A percentile compares a stretch with the other conserved stretches of the same genome.
phyloP scores from a whole-genome alignment of 2,797 vertebrate species.

The Hylomyscus alleni region DNA sequence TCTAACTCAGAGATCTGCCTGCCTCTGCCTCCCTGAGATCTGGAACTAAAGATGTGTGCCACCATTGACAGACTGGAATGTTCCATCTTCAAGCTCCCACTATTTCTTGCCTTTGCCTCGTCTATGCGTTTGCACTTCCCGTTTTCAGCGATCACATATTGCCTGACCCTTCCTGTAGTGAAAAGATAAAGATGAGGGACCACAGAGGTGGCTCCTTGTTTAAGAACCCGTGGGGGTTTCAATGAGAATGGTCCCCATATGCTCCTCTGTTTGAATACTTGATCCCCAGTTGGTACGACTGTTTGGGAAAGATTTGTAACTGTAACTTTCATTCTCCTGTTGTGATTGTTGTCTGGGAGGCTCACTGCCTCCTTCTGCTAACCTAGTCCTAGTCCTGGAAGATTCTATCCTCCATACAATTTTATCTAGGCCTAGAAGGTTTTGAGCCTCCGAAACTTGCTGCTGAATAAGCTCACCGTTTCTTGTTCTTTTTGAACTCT shows the following conservation, averaged over 20 bases:
- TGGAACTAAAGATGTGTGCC: background rate
- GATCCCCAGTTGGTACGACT: background rate
- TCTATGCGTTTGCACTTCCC: conserved; percentile 6
- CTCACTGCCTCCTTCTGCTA: too few species aligned
- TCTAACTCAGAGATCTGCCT: background rate
- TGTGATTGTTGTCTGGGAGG: too few species aligned
- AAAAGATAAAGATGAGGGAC: conserved; percentile 4
- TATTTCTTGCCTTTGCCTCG: conserved; percentile 20
- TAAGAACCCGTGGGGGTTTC: background rate
- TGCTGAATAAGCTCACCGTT: too few species aligned
- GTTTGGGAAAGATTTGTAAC: background rate
- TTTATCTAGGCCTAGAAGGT: too few species aligned
- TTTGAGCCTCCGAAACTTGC: too few species aligned
- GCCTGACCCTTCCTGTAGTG: background rate
- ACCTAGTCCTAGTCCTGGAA: too few species aligned
- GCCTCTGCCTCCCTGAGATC: background rate
- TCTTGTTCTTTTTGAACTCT: too few species aligned
- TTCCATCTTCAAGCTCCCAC: background rate
- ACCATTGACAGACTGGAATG: background rate
- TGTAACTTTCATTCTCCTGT: too few species aligned
- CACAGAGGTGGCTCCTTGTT: background rate
- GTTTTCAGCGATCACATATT: conserved; percentile 21
- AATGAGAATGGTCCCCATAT: background rate
- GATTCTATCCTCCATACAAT: too few species aligned
- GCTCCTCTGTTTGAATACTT: background rate